A percentile compares a stretch with the other conserved stretches of the same genome.
phyloP scores from a whole-genome alignment of 2,113 vertebrate species.

The Ancistrus triradiatus region DNA sequence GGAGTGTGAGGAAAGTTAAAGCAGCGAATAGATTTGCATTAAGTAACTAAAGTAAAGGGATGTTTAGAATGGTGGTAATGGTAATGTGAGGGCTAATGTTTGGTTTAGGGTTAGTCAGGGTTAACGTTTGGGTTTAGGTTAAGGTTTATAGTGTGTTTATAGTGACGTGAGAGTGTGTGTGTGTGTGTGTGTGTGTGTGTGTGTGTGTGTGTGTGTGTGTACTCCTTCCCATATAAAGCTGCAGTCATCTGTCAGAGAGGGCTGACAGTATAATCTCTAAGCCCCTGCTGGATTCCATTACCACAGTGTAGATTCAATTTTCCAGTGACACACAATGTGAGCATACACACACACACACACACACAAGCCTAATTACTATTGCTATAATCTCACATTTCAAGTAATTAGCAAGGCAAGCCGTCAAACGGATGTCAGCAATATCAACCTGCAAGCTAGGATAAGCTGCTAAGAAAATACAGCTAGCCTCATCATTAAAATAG shows the following conservation, averaged over 20 bases:
- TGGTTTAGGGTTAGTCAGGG: too few relatives aligned
- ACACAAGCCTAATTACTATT: constrained; percentile 55
- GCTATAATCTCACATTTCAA: constrained; percentile 63
- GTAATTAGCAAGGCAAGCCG: constrained; percentile 2
- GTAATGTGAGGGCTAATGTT: too few relatives aligned
- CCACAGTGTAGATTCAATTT: constrained; percentile 59
- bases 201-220: not conserved
- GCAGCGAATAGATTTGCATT: too few relatives aligned
- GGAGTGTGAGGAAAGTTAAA: too few relatives aligned
- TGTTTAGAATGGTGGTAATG: too few relatives aligned
- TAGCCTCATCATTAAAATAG: too few relatives aligned
- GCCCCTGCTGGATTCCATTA: constrained; percentile 62
- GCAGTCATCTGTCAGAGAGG: constrained; percentile 55
- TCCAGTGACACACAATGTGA: constrained; percentile 56
- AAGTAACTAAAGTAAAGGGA: too few relatives aligned
- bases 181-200: constrained; percentile 12
- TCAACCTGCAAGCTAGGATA: constrained; percentile 3
- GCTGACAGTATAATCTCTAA: constrained; percentile 60
- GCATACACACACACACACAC: not conserved
- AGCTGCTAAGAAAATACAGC: too few relatives aligned
- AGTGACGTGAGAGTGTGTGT: not conserved
- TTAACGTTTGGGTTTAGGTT: too few relatives aligned
- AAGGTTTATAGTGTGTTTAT: too few relatives aligned
- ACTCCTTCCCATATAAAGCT: constrained; percentile 29
- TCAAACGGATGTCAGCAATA: not conserved